Evolutionary conservation across 2,888 invertebrate species (phyloP).

Genomic region (Abscondita cerata): DNA sequence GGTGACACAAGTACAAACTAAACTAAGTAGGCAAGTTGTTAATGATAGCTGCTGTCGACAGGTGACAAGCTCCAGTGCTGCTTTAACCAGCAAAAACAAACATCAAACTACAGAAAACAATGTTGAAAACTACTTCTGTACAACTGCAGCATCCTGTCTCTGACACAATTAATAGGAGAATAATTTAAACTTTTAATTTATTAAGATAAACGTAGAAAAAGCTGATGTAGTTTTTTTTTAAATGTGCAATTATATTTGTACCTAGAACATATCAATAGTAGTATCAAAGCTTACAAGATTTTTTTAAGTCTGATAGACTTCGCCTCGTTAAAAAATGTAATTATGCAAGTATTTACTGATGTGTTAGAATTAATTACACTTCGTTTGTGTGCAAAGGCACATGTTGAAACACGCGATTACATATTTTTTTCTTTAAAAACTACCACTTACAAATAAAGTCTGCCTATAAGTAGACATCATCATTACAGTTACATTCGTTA

Average conservation of each 20-base stretch:
- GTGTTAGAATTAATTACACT: no score
- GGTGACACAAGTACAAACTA: conserved; percentile 29
- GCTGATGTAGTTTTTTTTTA: not conserved
- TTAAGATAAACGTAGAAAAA: conserved; percentile 14
- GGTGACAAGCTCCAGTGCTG: conserved; percentile 37
- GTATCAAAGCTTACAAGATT: no score
- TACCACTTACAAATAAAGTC: no score
- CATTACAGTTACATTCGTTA: no score
- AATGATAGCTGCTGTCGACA: conserved; percentile 40
- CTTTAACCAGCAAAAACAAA: conserved; percentile 34
- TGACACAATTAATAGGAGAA: conserved; percentile 34
- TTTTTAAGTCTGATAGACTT: no score
- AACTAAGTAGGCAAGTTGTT: conserved; percentile 34
- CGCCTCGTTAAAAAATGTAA: no score
- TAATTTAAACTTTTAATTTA: conserved; percentile 35
- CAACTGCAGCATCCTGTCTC: conserved; percentile 30
- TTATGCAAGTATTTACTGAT: no score
- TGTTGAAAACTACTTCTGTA: conserved; percentile 34
- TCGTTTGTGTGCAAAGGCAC: no score
- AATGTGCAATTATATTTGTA: not conserved
- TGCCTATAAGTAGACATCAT: no score
- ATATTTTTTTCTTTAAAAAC: no score
- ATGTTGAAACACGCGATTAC: no score
- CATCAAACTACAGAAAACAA: conserved; percentile 35
- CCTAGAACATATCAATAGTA: no score